Conservation (phyloP, 2,797 vertebrate genomes). For the Sebastes variabilis region DNA sequence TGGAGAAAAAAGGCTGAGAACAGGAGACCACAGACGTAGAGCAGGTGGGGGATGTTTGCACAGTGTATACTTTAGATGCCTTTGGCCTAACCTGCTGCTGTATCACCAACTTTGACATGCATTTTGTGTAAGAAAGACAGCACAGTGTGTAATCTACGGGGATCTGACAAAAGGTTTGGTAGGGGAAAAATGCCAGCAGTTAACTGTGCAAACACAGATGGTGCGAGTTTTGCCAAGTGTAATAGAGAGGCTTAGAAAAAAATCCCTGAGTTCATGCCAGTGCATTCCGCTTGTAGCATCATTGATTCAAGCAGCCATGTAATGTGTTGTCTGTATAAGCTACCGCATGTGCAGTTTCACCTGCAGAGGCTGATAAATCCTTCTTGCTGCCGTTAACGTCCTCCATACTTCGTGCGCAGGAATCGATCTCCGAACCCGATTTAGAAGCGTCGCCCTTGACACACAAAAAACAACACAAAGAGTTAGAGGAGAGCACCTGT, state of each 20-base stretch:
- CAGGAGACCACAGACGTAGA: background rate
- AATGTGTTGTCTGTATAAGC: background rate
- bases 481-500: slow-evolving; percentile 28
- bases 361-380: slow-evolving; percentile 85
- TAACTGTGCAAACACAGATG: slow-evolving; percentile 36
- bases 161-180: slow-evolving; percentile 6
- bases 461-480: slow-evolving; percentile 43
- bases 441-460: slow-evolving; percentile 92
- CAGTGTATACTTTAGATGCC: background rate
- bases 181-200: background rate
- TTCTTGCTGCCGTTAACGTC: slow-evolving; percentile 90
- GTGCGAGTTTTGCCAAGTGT: slow-evolving; percentile 7
- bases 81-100: background rate
- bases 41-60: slow-evolving; percentile 16
- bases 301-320: background rate
- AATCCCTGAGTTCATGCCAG: slow-evolving; percentile 9
- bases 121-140: background rate
- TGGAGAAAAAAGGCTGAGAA: background rate
- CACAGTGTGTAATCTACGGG: slow-evolving; percentile 1
- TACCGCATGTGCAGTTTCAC: slow-evolving; percentile 75
- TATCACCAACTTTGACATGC: background rate
- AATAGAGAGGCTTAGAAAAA: slow-evolving; percentile 6
- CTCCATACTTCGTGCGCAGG: slow-evolving; percentile 87
- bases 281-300: background rate
- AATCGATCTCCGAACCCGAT: slow-evolving; percentile 90